Conservation (phyloP, 2,888 invertebrate species). For the Cremastobaeus sp. region DNA sequence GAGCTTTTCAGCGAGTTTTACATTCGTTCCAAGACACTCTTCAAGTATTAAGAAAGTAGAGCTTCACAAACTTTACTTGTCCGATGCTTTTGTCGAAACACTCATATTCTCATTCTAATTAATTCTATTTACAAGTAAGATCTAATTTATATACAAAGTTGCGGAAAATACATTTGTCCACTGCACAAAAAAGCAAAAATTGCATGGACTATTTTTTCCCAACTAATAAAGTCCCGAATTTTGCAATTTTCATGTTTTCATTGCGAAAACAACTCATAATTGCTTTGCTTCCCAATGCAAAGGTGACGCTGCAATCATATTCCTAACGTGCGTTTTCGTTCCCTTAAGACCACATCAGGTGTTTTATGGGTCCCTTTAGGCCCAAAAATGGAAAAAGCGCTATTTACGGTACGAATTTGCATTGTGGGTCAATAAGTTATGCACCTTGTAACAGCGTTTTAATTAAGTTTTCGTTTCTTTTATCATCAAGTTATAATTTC, state of each 20-base stretch:
- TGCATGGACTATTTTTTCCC: no score
- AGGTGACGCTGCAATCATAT: slow-evolving; percentile 22
- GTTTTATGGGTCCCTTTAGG: slow-evolving; percentile 29
- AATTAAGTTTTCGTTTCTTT: slow-evolving; percentile 39
- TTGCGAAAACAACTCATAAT: no score
- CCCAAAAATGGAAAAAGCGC: slow-evolving; percentile 21
- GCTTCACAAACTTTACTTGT: slow-evolving; percentile 24
- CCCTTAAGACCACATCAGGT: slow-evolving; percentile 33
- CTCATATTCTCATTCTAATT: slow-evolving; percentile 12
- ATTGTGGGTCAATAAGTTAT: slow-evolving; percentile 45
- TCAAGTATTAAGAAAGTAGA: slow-evolving; percentile 68
- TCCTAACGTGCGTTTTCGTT: slow-evolving; percentile 38
- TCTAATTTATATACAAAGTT: no score
- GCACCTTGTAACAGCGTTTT: slow-evolving; percentile 36
- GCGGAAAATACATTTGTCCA: no score
- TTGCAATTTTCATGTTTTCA: no score
- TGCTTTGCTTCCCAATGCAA: no score
- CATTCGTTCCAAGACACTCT: slow-evolving; percentile 73
- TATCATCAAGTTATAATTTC: slow-evolving; percentile 38
- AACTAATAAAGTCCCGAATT: no score
- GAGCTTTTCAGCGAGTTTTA: slow-evolving; percentile 73
- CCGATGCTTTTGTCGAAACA: slow-evolving; percentile 6
- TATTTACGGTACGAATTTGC: slow-evolving; percentile 39
- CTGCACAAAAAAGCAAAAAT: no score
- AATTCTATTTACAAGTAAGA: no score